A percentile compares a stretch with the other conserved stretches of the same genome.
These are phyloP conservation scores for Brachyhypopomus occidentalis DNA, from an alignment of 2,113 vertebrate genomes.

Conservation along the genomic window DNA sequence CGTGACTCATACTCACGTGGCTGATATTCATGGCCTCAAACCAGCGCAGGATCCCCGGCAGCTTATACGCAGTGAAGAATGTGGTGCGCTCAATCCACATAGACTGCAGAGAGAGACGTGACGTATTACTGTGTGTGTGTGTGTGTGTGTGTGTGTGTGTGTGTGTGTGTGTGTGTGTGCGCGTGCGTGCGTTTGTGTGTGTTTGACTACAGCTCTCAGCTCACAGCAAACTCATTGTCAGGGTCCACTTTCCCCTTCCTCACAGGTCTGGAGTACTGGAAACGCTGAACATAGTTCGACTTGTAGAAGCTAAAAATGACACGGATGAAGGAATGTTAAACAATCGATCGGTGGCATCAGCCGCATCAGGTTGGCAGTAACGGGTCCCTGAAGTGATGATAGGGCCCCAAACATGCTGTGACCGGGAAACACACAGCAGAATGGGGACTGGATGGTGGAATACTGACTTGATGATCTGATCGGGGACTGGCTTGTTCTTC, in stretches of 20 bases:
- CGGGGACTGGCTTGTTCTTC: slow-evolving; percentile 94
- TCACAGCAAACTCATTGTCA: slow-evolving; percentile 96
- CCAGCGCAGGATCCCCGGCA: slow-evolving; percentile 96
- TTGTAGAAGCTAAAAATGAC: slow-evolving; percentile 87
- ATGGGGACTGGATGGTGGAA: not conserved
- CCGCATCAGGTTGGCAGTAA: not conserved
- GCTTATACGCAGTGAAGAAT: slow-evolving; percentile 90
- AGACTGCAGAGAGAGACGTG: slow-evolving; percentile 72
- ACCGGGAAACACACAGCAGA: not conserved
- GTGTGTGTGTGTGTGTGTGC: not conserved
- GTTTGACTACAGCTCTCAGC: slow-evolving; percentile 69
- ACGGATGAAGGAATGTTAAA: not conserved
- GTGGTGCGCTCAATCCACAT: slow-evolving; percentile 99
- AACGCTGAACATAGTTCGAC: slow-evolving; percentile 93
- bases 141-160: slow-evolving; percentile 14
- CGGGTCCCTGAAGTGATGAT: too few relatives aligned
- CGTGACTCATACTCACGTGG: slow-evolving; percentile 71
- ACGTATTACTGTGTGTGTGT: not conserved
- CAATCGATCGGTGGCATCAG: too few relatives aligned
- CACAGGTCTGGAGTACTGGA: slow-evolving; percentile 94
- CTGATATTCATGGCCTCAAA: slow-evolving; percentile 87
- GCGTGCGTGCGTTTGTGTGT: too few relatives aligned
- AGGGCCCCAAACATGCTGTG: not conserved
- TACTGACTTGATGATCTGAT: slow-evolving; percentile 97
- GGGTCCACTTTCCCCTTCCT: slow-evolving; percentile 90